phyloP scores from a whole-genome alignment of 2,797 vertebrate genomes.

The Orientallactaga sibirica region DNA sequence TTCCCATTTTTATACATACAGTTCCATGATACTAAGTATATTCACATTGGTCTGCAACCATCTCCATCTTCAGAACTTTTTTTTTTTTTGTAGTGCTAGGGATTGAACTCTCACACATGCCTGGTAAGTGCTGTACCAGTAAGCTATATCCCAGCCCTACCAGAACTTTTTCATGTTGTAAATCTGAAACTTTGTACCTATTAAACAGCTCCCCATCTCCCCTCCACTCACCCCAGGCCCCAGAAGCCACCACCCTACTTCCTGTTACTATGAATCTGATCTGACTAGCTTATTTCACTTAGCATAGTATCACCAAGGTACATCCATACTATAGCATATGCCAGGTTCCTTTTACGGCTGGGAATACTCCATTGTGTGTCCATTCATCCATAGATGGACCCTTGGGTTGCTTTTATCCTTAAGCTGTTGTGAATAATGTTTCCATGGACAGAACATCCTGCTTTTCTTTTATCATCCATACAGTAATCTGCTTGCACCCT shows the following conservation, averaged over 20 bases:
- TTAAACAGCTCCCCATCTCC: background rate
- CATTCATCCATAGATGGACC: background rate
- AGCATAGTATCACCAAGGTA: background rate
- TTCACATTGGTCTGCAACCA: background rate
- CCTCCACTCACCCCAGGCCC: background rate
- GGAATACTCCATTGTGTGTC: background rate
- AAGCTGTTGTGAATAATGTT: background rate
- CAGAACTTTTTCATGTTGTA: background rate
- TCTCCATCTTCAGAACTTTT: background rate
- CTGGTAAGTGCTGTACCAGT: no score
- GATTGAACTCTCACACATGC: no score
- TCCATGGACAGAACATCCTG: background rate
- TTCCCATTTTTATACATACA: background rate
- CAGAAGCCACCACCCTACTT: background rate
- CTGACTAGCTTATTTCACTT: constrained; percentile 2
- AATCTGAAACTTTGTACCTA: background rate
- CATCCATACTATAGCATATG: background rate
- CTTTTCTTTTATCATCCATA: background rate
- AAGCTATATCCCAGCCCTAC: no score
- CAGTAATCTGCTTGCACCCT: background rate
- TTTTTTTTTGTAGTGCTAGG: no score
- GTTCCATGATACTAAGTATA: background rate
- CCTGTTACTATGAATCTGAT: background rate
- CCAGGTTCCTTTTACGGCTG: constrained; percentile 12
- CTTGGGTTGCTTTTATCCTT: background rate